These are phyloP conservation scores for Cnemophilus loriae DNA, from an alignment of 2,113 vertebrate genomes.

Conservation along the genomic window DNA sequence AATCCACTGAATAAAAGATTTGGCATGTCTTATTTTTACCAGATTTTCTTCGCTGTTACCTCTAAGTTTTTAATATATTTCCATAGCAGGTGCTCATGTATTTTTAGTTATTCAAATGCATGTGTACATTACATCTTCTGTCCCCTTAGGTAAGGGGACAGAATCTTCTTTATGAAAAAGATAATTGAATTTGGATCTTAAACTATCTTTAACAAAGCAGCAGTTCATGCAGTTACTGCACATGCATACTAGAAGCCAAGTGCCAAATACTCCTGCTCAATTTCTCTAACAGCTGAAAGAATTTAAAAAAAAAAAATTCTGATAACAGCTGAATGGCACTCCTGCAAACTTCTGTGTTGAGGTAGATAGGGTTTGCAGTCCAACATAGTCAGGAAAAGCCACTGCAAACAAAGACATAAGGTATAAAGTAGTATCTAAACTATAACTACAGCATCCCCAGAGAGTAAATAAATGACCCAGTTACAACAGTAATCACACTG, in stretches of 20 bases:
- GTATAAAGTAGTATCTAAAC: background rate
- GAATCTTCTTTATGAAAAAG: background rate
- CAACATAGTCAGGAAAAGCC: background rate
- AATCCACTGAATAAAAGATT: too few species aligned
- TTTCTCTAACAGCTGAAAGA: constrained; percentile 25
- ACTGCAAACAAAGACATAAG: background rate
- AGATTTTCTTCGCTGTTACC: too few species aligned
- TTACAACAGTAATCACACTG: background rate
- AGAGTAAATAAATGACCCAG: background rate
- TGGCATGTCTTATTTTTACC: too few species aligned
- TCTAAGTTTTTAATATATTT: too few species aligned
- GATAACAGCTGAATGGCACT: background rate
- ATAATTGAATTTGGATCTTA: background rate
- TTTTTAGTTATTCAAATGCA: too few species aligned
- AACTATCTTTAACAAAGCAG: background rate
- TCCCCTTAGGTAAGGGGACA: too few species aligned
- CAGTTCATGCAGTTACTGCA: background rate
- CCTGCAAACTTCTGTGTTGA: background rate
- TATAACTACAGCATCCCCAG: background rate
- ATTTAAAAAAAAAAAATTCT: background rate
- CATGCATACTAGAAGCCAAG: background rate
- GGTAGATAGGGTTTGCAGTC: background rate
- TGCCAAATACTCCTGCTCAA: background rate
- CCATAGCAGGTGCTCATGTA: too few species aligned
- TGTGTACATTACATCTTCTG: too few species aligned